Conservation (phyloP, 2,888 invertebrate species). For the Tiphia femorata region DNA sequence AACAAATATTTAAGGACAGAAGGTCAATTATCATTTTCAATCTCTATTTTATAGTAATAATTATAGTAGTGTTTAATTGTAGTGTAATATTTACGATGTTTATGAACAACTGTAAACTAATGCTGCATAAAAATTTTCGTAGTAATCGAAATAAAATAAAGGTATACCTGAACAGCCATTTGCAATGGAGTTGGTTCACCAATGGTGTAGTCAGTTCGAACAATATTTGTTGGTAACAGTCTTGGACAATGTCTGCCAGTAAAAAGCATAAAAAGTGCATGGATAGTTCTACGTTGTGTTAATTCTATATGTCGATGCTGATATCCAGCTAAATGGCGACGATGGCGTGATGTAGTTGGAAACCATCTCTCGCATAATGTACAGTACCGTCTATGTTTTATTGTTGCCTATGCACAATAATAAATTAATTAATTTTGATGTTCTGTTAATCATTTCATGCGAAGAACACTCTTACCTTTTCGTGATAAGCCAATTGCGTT, state of each 20-base stretch:
- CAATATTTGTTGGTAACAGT: constrained; percentile 59
- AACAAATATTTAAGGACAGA: too few species aligned
- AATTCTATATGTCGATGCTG: constrained; percentile 66
- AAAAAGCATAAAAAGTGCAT: constrained; percentile 66
- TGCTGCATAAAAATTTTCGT: neutral
- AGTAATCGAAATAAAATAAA: constrained; percentile 6
- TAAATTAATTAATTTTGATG: constrained; percentile 1
- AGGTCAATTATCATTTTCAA: too few species aligned
- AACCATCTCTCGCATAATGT: constrained; percentile 67
- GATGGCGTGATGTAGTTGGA: constrained; percentile 60
- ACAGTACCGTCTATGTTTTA: constrained; percentile 64
- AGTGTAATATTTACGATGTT: neutral
- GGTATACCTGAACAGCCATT: constrained; percentile 65
- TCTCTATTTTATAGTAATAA: too few species aligned
- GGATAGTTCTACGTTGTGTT: constrained; percentile 66
- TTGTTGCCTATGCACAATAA: constrained; percentile 64
- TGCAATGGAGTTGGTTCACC: constrained; percentile 66
- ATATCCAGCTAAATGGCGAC: constrained; percentile 63
- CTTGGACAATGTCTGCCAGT: constrained; percentile 66
- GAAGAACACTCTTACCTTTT: constrained; percentile 54
- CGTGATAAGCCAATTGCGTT: constrained; percentile 63
- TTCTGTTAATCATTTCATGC: neutral
- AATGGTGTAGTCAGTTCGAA: constrained; percentile 58
- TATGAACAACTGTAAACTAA: neutral
- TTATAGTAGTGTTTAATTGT: neutral